phyloP scores from a whole-genome alignment of 2,888 invertebrate species.

The Brassicogethes aeneus region DNA sequence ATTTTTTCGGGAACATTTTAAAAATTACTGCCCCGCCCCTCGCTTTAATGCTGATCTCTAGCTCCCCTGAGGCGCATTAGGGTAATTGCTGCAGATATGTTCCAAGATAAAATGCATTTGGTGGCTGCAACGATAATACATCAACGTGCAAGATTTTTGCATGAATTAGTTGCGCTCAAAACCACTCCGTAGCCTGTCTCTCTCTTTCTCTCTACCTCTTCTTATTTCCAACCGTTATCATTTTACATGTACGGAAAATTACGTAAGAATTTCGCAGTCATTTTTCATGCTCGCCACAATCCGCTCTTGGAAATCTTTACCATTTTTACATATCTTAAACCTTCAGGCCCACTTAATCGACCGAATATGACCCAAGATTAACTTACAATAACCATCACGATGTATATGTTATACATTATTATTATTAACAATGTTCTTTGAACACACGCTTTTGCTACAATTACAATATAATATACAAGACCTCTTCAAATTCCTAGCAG shows the following conservation, averaged over 20 bases:
- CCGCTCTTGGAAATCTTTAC: too few relatives aligned
- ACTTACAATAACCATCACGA: too few relatives aligned
- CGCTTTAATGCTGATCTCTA: constrained; percentile 22
- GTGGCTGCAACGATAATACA: constrained; percentile 20
- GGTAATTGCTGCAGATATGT: constrained; percentile 37
- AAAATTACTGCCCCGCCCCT: constrained; percentile 29
- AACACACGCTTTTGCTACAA: too few relatives aligned
- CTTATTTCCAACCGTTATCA: neutral
- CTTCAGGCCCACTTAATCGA: too few relatives aligned
- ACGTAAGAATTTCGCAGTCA: too few relatives aligned
- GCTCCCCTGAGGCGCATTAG: constrained; percentile 31
- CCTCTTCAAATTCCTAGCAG: too few relatives aligned
- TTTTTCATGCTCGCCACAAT: too few relatives aligned
- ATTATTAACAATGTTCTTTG: too few relatives aligned
- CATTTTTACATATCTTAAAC: too few relatives aligned
- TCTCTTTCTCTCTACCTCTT: neutral
- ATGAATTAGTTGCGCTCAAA: constrained; percentile 19
- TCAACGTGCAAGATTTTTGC: constrained; percentile 20
- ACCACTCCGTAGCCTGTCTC: neutral
- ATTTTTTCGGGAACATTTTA: constrained; percentile 29
- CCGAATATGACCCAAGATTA: too few relatives aligned
- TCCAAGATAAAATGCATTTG: constrained; percentile 33
- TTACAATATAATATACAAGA: too few relatives aligned
- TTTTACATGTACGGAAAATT: neutral
- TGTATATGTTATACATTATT: too few relatives aligned